phyloP scores from a whole-genome alignment of 2,888 invertebrate genomes.

The Ecliptopera silaceata region DNA sequence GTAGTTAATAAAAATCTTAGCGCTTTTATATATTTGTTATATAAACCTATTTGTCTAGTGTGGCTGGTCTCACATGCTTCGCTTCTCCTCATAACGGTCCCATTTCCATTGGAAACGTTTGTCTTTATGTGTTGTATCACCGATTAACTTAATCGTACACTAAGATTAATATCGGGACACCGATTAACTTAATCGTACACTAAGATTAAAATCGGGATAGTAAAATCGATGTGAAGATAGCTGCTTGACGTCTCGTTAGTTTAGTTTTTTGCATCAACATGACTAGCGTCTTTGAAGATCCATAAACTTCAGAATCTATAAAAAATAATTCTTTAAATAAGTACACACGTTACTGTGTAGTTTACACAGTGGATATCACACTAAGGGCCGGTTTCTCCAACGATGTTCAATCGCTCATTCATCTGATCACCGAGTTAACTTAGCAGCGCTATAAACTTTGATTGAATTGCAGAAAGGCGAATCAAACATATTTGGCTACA shows the following conservation, averaged over 20 bases:
- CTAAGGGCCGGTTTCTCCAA: no score
- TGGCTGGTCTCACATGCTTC: conserved; percentile 26
- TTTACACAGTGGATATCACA: no score
- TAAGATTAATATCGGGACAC: no score
- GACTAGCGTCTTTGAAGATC: neutral
- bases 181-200: conserved; percentile 2
- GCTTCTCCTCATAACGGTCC: conserved; percentile 26
- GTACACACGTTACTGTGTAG: no score
- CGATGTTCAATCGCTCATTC: no score
- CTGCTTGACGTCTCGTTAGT: neutral
- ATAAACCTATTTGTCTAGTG: conserved; percentile 5
- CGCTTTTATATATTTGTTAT: conserved; percentile 5
- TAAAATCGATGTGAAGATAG: neutral
- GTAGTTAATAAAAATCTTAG: no score
- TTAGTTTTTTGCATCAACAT: neutral
- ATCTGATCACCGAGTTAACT: no score
- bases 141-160: conserved; percentile 2
- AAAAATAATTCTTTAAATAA: no score
- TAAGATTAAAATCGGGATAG: no score
- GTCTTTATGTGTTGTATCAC: conserved; percentile 22
- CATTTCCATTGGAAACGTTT: conserved; percentile 16
- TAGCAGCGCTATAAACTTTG: no score
- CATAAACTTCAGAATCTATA: neutral
- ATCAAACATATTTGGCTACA: no score
- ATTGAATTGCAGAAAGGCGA: no score